Conservation (phyloP, 2,113 vertebrate genomes). For the Cyanistes caeruleus region DNA sequence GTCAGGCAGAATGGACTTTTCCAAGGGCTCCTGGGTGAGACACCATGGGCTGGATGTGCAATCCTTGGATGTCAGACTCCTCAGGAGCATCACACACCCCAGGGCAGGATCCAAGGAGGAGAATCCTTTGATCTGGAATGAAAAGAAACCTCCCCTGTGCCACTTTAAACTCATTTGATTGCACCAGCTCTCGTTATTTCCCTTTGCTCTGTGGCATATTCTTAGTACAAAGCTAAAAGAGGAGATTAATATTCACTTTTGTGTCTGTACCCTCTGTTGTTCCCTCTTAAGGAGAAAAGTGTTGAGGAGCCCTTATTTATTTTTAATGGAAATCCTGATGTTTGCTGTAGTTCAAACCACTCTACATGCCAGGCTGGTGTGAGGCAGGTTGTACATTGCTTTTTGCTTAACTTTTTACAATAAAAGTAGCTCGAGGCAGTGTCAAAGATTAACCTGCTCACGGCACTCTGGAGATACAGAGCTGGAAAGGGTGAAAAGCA, state of each 20-base stretch:
- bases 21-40: neutral
- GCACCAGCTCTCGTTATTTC: neutral
- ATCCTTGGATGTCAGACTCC: neutral
- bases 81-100: neutral
- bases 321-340: constrained; percentile 45
- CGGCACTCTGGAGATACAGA: neutral
- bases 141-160: neutral
- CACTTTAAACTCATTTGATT: neutral
- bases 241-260: constrained; percentile 58
- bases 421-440: constrained; percentile 56
- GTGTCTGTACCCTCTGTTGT: constrained; percentile 19
- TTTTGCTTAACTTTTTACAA: constrained; percentile 47
- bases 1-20: neutral
- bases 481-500: neutral
- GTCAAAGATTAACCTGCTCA: constrained; percentile 53
- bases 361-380: neutral
- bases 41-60: neutral
- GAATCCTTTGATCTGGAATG: neutral
- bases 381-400: neutral
- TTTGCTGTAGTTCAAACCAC: constrained; percentile 3
- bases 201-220: neutral
- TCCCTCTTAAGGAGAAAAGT: constrained; percentile 19
- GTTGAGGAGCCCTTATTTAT: constrained; percentile 53
- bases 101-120: neutral
- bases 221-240: neutral